These are phyloP conservation scores for Leucophora obtusa DNA, from an alignment of 2,888 invertebrate genomes.

Conservation along the genomic window DNA sequence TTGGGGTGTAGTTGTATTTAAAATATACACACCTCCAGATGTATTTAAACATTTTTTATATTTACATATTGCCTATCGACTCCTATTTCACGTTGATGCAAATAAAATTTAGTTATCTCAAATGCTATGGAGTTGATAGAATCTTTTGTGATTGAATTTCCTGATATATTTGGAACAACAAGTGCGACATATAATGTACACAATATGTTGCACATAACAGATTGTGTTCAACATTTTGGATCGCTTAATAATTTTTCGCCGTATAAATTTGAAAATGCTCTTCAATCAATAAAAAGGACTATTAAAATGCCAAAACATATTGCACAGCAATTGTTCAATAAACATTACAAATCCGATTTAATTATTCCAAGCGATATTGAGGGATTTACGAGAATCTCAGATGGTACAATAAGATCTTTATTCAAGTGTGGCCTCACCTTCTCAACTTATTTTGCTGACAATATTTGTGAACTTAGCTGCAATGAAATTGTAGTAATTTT, in stretches of 20 bases:
- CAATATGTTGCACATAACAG: not conserved
- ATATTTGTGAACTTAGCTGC: not conserved
- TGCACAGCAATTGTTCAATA: not conserved
- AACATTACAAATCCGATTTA: not conserved
- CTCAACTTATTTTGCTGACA: not conserved
- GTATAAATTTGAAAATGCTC: constrained; percentile 1
- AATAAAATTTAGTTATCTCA: too few relatives aligned
- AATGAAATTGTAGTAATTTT: not conserved
- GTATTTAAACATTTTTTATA: not conserved
- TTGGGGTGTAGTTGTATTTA: too few relatives aligned
- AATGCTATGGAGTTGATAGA: not conserved
- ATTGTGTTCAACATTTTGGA: not conserved
- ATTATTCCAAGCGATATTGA: not conserved
- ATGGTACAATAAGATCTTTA: not conserved
- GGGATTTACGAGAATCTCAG: not conserved
- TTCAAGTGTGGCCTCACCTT: not conserved
- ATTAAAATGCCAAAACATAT: too few relatives aligned
- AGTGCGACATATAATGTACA: not conserved
- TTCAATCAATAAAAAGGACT: not conserved
- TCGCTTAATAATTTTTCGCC: not conserved
- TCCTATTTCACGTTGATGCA: too few relatives aligned
- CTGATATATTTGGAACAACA: not conserved
- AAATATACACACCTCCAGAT: not conserved
- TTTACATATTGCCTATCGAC: not conserved
- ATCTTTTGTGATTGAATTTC: not conserved